Conservation (phyloP, 1,140 invertebrate species). For the Aphaenogaster ashmeadi region DNA sequence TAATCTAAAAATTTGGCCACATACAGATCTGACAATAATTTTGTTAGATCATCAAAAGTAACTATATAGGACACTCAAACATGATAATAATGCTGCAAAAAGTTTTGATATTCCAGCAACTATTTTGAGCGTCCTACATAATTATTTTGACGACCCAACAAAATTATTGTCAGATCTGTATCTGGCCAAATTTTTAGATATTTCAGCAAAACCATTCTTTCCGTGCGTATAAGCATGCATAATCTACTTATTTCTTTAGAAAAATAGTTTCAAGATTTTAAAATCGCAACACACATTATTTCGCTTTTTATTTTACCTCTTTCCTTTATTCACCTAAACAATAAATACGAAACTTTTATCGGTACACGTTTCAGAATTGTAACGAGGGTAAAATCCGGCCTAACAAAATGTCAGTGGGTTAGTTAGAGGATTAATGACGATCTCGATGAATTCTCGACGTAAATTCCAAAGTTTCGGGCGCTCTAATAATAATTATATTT, state of each 20-base stretch:
- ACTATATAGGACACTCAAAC: too few species aligned
- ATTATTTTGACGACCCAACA: too few species aligned
- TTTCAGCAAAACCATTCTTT: too few species aligned
- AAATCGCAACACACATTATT: conserved; percentile 53
- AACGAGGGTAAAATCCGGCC: neutral
- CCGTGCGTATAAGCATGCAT: neutral
- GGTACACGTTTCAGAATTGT: neutral
- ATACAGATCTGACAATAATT: too few species aligned
- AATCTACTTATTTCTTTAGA: neutral
- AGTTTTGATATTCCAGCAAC: too few species aligned
- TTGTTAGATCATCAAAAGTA: too few species aligned
- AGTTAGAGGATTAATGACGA: conserved; percentile 25
- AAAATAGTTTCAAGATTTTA: conserved; percentile 30
- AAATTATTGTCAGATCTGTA: too few species aligned
- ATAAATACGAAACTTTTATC: neutral
- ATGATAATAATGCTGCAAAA: too few species aligned
- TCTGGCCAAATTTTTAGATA: too few species aligned
- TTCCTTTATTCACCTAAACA: conserved; percentile 1
- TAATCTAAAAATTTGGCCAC: too few species aligned
- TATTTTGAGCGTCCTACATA: too few species aligned
- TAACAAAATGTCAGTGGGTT: neutral
- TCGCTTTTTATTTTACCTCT: neutral
- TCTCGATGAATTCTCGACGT: neutral
- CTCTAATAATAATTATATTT: conserved; percentile 25
- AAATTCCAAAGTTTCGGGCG: conserved; percentile 23